Base-by-base conservation (phyloP, 92 coral and sea anemone species). In the Plumapathes pennacea region DNA sequence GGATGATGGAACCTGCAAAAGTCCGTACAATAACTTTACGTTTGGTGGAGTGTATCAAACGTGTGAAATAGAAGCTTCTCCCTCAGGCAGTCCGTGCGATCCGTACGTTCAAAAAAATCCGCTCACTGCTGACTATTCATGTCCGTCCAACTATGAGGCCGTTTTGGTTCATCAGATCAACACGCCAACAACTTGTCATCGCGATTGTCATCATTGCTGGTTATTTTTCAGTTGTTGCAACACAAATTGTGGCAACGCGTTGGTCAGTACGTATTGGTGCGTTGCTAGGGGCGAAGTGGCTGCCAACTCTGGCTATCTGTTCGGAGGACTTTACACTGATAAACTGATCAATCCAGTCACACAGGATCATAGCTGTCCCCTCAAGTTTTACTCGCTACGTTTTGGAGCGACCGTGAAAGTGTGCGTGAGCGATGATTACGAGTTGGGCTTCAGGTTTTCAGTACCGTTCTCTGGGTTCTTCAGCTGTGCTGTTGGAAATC, bases 11-110 rank as follows among this genome's bases (percentile, higher is more conserved):
- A 82, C 97, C 25, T 90, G 97, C 78, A 50, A 86, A 30, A 64
- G 83, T n/a, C 78, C 88, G 7, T 59, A 64, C 13, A 86, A 82
- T 38, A 90, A 90, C 50, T 90, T 74, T 62, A 90, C 97, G 11
- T 90, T 90, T 43, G 97, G 97, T 27, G 97, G 97, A 12, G 90
- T 86, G 26, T 90, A 71, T 62, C 97, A 90, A 55, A 85, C 95
- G 14, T 90, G 97, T 42, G 13, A 41, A 37, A 46, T 43, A 23
- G 71, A 60, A n/a, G 97, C 82, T 15, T 80, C 89, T 15, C 91
- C 86, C 18, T 41, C 66, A 18, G 20, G 58, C 34, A 33, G 80
- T 62, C 97, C 90, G 13, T 89, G 97, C 52, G 80, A 50, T 21
- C 55, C 60, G 37, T 56, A 75, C 30, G 75, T 39, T 12, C 97